Percentiles rank a stretch among this genome's conserved stretches.
These are phyloP conservation scores for Troides aeacus DNA, from an alignment of 2,888 invertebrate genomes.

Conservation along the genomic window DNA sequence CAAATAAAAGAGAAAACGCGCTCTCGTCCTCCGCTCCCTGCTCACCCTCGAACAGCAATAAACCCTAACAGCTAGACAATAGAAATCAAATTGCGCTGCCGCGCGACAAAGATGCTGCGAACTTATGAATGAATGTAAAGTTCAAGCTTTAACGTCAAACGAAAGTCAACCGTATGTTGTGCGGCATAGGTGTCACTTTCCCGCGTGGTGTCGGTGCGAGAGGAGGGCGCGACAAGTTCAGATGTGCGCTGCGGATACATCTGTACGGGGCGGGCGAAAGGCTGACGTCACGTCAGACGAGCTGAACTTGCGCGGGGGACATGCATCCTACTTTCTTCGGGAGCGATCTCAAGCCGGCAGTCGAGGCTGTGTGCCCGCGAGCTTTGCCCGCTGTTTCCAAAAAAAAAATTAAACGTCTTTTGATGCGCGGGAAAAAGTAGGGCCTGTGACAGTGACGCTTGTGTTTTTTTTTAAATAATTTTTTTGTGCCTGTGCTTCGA, in stretches of 20 bases:
- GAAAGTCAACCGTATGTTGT: slow-evolving; percentile 15
- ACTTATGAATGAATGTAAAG: slow-evolving; percentile 31
- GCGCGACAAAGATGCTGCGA: slow-evolving; percentile 32
- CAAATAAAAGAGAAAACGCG: slow-evolving; percentile 48
- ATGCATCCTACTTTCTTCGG: slow-evolving; percentile 57
- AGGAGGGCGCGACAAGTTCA: slow-evolving; percentile 1
- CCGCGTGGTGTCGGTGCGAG: too few species aligned
- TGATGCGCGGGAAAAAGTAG: slow-evolving; percentile 37
- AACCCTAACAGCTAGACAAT: slow-evolving; percentile 22
- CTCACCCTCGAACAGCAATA: slow-evolving; percentile 29
- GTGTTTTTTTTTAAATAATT: slow-evolving; percentile 38
- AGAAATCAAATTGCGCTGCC: slow-evolving; percentile 35
- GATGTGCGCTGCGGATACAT: background rate
- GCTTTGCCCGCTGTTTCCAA: slow-evolving; percentile 42
- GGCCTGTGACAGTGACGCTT: slow-evolving; percentile 43
- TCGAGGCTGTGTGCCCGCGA: slow-evolving; percentile 35
- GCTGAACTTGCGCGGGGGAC: slow-evolving; percentile 46
- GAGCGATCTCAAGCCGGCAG: slow-evolving; percentile 43
- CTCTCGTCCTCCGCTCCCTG: slow-evolving; percentile 45
- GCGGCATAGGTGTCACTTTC: too few species aligned
- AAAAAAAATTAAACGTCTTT: slow-evolving; percentile 37
- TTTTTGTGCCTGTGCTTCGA: slow-evolving; percentile 30
- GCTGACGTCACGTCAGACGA: slow-evolving; percentile 18
- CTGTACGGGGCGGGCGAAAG: slow-evolving; percentile 6
- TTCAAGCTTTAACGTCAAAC: slow-evolving; percentile 4